Base-by-base conservation (phyloP, 2,888 invertebrate genomes). In the Elgonia sp. region DNA sequence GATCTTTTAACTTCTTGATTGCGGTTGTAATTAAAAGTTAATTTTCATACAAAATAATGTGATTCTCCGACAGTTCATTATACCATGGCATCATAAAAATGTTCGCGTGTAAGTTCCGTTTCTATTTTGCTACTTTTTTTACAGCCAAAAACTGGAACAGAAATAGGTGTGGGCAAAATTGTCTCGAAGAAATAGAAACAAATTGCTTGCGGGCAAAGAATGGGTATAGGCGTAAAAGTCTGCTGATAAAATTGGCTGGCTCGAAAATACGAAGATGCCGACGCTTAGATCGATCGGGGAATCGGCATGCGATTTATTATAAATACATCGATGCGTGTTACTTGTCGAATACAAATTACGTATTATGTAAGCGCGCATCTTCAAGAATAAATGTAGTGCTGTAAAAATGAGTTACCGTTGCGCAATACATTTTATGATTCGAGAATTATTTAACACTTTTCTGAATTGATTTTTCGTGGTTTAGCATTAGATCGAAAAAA, bases 161-260 rank as follows among this genome's bases (percentile, higher is more conserved):
- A 83, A 88, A 83, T 62, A 79, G 88, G 84, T 20, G 88, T 75
- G 62, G 83, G 83, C 62, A 82, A 88, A 88, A 83, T 88, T 85
- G 88, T 88, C 85, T 79, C 79, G 73, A 88, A 88, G 88, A 86
- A 89, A 89, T 89, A 81, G 88, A 89, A 88, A 88, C 60, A 88
- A 90, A 89, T 89, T 87, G 89, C 87, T 65, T 40, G 70, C 60
- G 79, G 84, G 77, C 77, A 73, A 86, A 89, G 83, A 84, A 82
- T 76, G 87, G 65, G 69, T 46, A 53, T 63, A 73, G 83, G 67
- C 73, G 75, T 80, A 55, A 79, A 79, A 75, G 21, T 55, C 73
- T 20, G 16, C 65, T 16, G 75, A 73, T 76, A 77, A 87, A 87
- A 87, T 87, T 87, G 84, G 70, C 67, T 72, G 63, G 81, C 67